phyloP scores from a whole-genome alignment of 2,113 vertebrate species.

The Pelecanus crispus region DNA sequence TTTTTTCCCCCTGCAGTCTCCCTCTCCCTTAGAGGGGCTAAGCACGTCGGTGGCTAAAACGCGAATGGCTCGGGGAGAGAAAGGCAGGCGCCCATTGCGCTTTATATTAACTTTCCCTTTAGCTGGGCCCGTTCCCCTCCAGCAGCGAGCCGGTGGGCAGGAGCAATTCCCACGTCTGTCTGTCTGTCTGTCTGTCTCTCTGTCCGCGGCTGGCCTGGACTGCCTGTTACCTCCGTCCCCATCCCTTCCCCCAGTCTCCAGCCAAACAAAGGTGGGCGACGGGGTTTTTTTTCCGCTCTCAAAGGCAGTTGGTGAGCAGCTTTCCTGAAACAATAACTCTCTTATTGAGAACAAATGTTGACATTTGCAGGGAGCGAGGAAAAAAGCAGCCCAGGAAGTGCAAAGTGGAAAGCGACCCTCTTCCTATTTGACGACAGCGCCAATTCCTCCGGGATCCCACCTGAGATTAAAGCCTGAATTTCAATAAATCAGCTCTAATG shows the following conservation, averaged over 20 bases:
- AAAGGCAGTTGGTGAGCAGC: conserved; percentile 76
- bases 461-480: conserved; percentile 83
- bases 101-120: not conserved
- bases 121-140: not conserved
- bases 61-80: not conserved
- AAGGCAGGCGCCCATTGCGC: not conserved
- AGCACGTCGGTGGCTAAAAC: not conserved
- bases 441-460: conserved; percentile 75
- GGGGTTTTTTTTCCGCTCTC: conserved; percentile 74
- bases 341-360: conserved; percentile 90
- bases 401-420: conserved; percentile 69
- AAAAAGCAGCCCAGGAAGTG: conserved; percentile 61
- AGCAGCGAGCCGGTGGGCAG: not conserved
- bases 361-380: conserved; percentile 76
- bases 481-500: conserved; percentile 78
- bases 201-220: not conserved
- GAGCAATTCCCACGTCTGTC: not conserved
- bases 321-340: conserved; percentile 86
- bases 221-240: not conserved
- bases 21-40: not conserved
- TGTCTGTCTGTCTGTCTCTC: not conserved
- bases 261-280: conserved; percentile 68
- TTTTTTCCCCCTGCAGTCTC: fast-evolving
- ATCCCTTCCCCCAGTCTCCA: not conserved
- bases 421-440: conserved; percentile 75